These are phyloP conservation scores for Drosophila nigromelanica DNA, from an alignment of 1,140 invertebrate species.

Conservation along the genomic window DNA sequence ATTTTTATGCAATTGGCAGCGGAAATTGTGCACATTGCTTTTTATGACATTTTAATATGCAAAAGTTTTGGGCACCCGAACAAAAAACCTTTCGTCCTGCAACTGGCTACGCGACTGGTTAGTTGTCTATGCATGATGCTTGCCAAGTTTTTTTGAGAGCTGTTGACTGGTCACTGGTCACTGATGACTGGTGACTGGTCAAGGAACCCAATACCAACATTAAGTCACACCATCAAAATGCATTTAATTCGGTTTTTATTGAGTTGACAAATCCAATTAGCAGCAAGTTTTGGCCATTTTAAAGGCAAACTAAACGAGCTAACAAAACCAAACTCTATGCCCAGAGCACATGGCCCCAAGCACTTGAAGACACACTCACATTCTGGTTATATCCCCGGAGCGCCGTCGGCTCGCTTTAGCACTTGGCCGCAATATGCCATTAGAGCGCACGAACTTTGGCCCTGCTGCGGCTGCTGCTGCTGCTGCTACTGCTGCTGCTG, in stretches of 20 bases:
- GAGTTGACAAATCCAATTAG: slow-evolving; percentile 78
- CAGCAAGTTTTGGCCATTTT: slow-evolving; percentile 54
- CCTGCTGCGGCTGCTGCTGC: slow-evolving; percentile 36
- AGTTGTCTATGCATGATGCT: slow-evolving; percentile 63
- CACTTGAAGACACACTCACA: slow-evolving; percentile 26
- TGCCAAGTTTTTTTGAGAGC: slow-evolving; percentile 59
- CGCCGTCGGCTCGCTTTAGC: slow-evolving; percentile 30
- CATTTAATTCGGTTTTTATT: slow-evolving; percentile 79
- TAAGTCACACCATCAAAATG: slow-evolving; percentile 65
- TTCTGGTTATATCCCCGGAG: slow-evolving; percentile 26
- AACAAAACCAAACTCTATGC: slow-evolving; percentile 15
- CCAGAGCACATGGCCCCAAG: not conserved
- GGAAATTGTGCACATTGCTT: slow-evolving; percentile 74
- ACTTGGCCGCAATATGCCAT: slow-evolving; percentile 54
- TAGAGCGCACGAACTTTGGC: slow-evolving; percentile 50
- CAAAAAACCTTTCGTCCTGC: slow-evolving; percentile 34
- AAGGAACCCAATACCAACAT: slow-evolving; percentile 42
- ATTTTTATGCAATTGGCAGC: slow-evolving; percentile 79
- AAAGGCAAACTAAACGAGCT: slow-evolving; percentile 4
- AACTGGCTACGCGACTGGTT: not conserved
- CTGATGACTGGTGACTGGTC: slow-evolving; percentile 40
- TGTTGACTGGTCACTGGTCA: too few species aligned
- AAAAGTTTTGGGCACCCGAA: slow-evolving; percentile 54
- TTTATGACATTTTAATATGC: slow-evolving; percentile 81
- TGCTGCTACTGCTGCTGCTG: slow-evolving; percentile 22